Evolutionary conservation across 2,888 invertebrate species (phyloP).

Genomic region (Rhimphoctona megacephalus): DNA sequence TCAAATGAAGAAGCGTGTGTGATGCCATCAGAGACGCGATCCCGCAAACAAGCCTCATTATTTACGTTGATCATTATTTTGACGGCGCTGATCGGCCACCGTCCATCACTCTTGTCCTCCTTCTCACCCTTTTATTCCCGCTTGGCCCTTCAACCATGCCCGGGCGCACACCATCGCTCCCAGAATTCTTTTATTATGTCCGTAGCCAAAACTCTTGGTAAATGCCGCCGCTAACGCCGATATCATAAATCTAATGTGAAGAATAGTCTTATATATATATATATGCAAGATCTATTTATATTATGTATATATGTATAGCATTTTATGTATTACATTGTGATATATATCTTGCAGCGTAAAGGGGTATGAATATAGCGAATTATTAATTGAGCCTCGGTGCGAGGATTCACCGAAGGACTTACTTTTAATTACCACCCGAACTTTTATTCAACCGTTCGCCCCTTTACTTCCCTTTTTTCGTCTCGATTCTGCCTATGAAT

Average conservation of each 20-base stretch:
- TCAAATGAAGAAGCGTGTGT: slow-evolving; percentile 53
- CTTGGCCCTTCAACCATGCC: slow-evolving; percentile 49
- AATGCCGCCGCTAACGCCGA: slow-evolving; percentile 78
- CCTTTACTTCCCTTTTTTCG: slow-evolving; percentile 33
- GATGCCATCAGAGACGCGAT: slow-evolving; percentile 53
- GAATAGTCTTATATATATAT: slow-evolving; percentile 59
- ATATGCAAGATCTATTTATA: background rate
- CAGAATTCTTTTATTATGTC: slow-evolving; percentile 79
- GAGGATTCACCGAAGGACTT: slow-evolving; percentile 68
- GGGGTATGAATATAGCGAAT: slow-evolving; percentile 65
- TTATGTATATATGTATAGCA: slow-evolving; percentile 25
- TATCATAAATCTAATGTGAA: slow-evolving; percentile 80
- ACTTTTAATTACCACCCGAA: slow-evolving; percentile 72
- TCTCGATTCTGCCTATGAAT: slow-evolving; percentile 58
- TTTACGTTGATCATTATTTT: slow-evolving; percentile 83
- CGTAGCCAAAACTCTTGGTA: slow-evolving; percentile 79
- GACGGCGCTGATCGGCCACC: slow-evolving; percentile 83
- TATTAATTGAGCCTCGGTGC: slow-evolving; percentile 70
- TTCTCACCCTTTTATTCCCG: slow-evolving; percentile 56
- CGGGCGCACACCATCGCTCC: slow-evolving; percentile 53
- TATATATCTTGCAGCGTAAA: slow-evolving; percentile 41
- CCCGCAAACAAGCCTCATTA: slow-evolving; percentile 79
- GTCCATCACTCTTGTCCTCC: slow-evolving; percentile 79
- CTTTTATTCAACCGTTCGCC: slow-evolving; percentile 21
- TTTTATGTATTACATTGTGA: slow-evolving; percentile 17